Conservation (phyloP, 2,113 vertebrate species). For the Rafetus swinhoei region DNA sequence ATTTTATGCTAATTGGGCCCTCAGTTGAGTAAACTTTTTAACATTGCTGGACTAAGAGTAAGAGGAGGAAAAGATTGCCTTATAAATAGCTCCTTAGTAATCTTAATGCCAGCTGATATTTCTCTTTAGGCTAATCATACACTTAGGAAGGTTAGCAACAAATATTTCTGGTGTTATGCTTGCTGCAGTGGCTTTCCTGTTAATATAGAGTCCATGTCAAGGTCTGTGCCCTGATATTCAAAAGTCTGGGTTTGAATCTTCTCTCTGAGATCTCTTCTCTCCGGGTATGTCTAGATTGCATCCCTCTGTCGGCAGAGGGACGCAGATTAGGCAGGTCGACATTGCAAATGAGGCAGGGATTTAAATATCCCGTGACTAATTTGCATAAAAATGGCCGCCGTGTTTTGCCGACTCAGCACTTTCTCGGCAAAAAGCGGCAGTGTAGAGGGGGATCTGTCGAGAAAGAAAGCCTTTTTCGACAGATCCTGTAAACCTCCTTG, state of each 20-base stretch:
- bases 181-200: background rate
- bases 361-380: no score
- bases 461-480: no score
- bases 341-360: no score
- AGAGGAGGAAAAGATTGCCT: background rate
- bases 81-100: conserved; percentile 28
- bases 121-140: background rate
- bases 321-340: no score
- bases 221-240: background rate
- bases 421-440: no score
- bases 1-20: background rate
- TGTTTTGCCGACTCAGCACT: no score
- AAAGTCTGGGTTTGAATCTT: conserved; percentile 5
- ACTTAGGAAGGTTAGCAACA: background rate
- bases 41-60: background rate
- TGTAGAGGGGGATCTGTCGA: no score
- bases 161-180: background rate
- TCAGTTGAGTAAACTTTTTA: background rate
- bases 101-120: conserved; percentile 7
- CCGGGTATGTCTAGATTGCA: no score
- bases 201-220: background rate
- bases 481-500: no score
- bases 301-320: no score
- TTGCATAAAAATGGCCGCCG: no score
- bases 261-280: background rate